Conservation (phyloP, 64 coral and sea anemone species). For the Dendronephthya gigantea region DNA sequence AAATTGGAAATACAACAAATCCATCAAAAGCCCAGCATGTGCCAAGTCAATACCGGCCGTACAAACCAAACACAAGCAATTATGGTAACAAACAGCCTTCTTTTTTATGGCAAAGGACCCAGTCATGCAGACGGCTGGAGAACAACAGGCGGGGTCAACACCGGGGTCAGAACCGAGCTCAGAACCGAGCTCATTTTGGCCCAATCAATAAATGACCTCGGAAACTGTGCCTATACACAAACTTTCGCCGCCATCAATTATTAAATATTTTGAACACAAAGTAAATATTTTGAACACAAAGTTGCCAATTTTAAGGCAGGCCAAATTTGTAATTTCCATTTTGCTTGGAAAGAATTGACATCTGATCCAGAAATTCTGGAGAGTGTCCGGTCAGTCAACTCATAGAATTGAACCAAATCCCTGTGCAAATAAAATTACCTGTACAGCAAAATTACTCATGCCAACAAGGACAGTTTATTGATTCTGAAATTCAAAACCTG, state of each 20-base stretch:
- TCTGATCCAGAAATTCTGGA: conserved; percentile 46
- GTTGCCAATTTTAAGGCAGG: neutral
- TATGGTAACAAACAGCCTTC: neutral
- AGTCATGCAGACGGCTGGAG: neutral
- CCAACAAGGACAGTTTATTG: conserved; percentile 30
- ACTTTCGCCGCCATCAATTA: neutral
- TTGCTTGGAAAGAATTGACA: conserved; percentile 38
- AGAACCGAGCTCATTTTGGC: neutral
- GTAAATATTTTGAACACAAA: too few species aligned
- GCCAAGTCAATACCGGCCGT: neutral
- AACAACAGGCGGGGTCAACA: neutral
- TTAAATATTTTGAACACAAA: conserved; percentile 16
- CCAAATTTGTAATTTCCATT: neutral
- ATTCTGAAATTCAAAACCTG: neutral
- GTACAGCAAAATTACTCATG: conserved; percentile 7
- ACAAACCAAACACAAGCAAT: neutral
- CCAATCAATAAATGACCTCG: neutral
- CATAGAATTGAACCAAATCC: conserved; percentile 38
- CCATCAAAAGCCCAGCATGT: neutral
- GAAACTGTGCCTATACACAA: neutral
- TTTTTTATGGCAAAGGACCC: neutral
- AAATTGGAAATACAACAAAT: neutral
- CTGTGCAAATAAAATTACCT: conserved; percentile 31
- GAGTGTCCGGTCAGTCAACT: conserved; percentile 31
- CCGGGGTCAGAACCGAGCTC: neutral